These are phyloP conservation scores for Leucania comma DNA, from an alignment of 2,888 invertebrate genomes.

Conservation along the genomic window DNA sequence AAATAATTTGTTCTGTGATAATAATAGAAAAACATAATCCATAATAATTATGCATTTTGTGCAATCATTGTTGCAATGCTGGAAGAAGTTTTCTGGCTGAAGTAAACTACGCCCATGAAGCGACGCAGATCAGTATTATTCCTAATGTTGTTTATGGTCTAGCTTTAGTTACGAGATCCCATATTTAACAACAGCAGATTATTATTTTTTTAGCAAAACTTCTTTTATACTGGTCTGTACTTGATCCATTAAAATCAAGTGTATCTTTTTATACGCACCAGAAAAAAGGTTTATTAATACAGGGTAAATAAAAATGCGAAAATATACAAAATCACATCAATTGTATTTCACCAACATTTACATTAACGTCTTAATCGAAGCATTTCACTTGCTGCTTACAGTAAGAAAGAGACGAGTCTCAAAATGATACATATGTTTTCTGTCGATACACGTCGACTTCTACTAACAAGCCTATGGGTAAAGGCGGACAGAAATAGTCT, in stretches of 20 bases:
- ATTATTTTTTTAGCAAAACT: background rate
- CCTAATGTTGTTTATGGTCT: background rate
- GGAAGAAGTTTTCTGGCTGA: background rate
- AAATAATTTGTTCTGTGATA: background rate
- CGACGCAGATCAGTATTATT: background rate
- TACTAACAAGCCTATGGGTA: slow-evolving; percentile 87
- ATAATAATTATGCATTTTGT: too few relatives aligned
- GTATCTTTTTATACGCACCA: too few relatives aligned
- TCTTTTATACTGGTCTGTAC: background rate
- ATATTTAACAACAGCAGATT: background rate
- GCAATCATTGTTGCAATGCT: too few relatives aligned
- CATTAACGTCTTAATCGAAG: slow-evolving; percentile 89
- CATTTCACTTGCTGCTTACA: slow-evolving; percentile 88
- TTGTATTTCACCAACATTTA: slow-evolving; percentile 91
- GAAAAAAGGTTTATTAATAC: background rate
- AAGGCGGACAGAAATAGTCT: slow-evolving; percentile 85
- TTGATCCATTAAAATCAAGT: background rate
- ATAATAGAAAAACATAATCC: too few relatives aligned
- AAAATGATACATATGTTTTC: slow-evolving; percentile 77
- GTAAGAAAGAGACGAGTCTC: slow-evolving; percentile 86
- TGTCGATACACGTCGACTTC: slow-evolving; percentile 78
- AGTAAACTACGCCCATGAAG: background rate
- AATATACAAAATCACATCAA: slow-evolving; percentile 89
- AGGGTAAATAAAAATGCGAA: slow-evolving; percentile 79
- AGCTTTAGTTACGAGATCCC: background rate